Evolutionary conservation across 2,888 invertebrate species (phyloP), one percentile per base, ranked within the genome.

Genomic region (Acrobasis repandana): DNA sequence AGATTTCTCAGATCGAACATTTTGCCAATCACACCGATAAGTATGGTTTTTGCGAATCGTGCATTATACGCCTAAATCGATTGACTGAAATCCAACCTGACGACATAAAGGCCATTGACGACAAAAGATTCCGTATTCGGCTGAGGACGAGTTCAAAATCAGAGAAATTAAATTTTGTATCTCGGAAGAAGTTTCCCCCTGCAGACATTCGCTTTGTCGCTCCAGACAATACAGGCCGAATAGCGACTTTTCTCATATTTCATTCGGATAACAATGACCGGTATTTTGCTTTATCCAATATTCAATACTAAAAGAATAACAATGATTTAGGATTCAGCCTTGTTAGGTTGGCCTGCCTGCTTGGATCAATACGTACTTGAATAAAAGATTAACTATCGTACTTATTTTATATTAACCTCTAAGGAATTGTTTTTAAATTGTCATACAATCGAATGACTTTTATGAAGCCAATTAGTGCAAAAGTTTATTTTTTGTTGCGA

Each of bases 131-230:
- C 68, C 73, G 71, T 71, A 74, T 75, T 79, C 77, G 69, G 71
- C 73, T 76, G 77, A 78, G 82, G 79, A 77, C 77, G 77, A 77
- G 77, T 79, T 79, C 76, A 75, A 80, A 88, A 82, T 85, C 82
- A 81, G 79, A 83, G 78, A 86, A 88, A 88, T 88, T 87, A 81
- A 86, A 85, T 85, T 86, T 83, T 82, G 81, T 83, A 80, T 83
- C 82, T 79, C 73, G 70, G 75, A 78, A 81, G 79, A 80, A 83
- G 82, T 82, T 82, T 71, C 75, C 70, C 75, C 65, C 68, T 70
- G 76, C 68, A 70, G 75, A 72, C 79, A 72, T 65, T 72, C 74
- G 75, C 82, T 84, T 87, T 86, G 81, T 84, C 73, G 73, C 72
- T 66, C 67, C 84, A 83, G 77, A 89, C 88, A 87, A 88, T 85